Conservation (phyloP, 2,888 invertebrate genomes). For the Tinea trinotella region DNA sequence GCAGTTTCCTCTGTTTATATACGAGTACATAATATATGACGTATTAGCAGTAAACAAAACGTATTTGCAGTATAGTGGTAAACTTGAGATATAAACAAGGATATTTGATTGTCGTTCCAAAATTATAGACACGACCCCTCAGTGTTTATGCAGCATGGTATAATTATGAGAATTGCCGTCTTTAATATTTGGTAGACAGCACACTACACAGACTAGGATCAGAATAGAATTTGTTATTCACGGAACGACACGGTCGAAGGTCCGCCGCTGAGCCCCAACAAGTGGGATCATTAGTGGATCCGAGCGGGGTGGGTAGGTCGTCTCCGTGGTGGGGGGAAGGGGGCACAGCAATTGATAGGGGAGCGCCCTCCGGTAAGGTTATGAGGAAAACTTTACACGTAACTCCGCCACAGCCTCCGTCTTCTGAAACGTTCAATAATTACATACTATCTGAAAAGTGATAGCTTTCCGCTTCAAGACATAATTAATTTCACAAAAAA, state of each 20-base stretch:
- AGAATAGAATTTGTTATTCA: conserved; percentile 67
- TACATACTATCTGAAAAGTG: conserved; percentile 4
- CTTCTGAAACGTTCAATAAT: conserved; percentile 16
- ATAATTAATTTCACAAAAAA: conserved; percentile 9
- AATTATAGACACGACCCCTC: no score
- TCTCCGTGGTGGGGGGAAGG: conserved; percentile 27
- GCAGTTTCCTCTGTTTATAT: no score
- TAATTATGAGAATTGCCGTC: conserved; percentile 30
- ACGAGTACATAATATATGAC: no score
- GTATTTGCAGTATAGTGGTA: no score
- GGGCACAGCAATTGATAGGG: conserved; percentile 61
- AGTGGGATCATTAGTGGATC: conserved; percentile 66
- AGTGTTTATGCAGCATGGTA: conserved; percentile 22
- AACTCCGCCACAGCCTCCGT: conserved; percentile 41
- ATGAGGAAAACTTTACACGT: conserved; percentile 66
- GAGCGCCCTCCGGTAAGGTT: conserved; percentile 59
- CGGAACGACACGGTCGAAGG: conserved; percentile 61
- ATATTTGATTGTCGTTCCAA: no score
- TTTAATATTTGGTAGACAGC: conserved; percentile 32
- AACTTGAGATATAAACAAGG: no score
- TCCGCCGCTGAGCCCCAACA: conserved; percentile 65
- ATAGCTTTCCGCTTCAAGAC: neutral
- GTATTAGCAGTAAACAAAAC: no score
- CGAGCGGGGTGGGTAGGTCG: conserved; percentile 30
- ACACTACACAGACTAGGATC: conserved; percentile 32